Base-by-base conservation (phyloP, 1,140 invertebrate genomes). In the Planococcus citri region DNA sequence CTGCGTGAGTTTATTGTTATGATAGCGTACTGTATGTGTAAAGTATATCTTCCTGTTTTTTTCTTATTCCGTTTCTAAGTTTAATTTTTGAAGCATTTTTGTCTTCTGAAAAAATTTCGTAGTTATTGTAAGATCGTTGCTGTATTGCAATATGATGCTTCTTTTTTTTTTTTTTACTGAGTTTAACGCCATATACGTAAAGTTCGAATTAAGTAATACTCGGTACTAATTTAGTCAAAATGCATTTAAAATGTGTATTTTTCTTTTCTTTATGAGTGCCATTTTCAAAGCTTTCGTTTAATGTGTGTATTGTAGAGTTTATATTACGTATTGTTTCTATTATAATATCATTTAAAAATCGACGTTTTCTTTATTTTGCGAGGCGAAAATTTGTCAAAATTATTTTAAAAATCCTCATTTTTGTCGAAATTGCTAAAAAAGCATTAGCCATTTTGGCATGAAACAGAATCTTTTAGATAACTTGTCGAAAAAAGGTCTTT, bases 251-350 rank as follows among this genome's bases (percentile, higher is more conserved):
- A 6, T 4, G 21, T 24, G 21, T 25, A 64, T 64, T 64, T 64
- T 64, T 64, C 17, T 17, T 6, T 33, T 33, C 29, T 33, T 33
- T 33, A 3, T 51, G 12, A 33, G 60, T 64, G 60, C 60, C 60
- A 64, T 64, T 25, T 64, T 64, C n/a, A 20, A 64, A 64, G 60
- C 60, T 64, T 64, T 64, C 22, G 21, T 64, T 64, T 64, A 64
- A 24, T 17, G 60, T 25, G 60, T 64, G 60, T 64, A 64, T 6
- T 64, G 20, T 64, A 64, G 60, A 25, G 20, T 64, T 64, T 20
- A 17, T 51, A 51, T 51, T 51, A 51, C 24, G 60, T 64, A 64
- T 64, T 64, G 60, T 64, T 64, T 27, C 60, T 17, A 64, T 64
- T 64, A 64, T 64, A 64, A 2, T 33, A 33, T 33, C 4, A 51